Evolutionary conservation across 2,888 invertebrate species (phyloP).

Genomic region (Idaea biselata): DNA sequence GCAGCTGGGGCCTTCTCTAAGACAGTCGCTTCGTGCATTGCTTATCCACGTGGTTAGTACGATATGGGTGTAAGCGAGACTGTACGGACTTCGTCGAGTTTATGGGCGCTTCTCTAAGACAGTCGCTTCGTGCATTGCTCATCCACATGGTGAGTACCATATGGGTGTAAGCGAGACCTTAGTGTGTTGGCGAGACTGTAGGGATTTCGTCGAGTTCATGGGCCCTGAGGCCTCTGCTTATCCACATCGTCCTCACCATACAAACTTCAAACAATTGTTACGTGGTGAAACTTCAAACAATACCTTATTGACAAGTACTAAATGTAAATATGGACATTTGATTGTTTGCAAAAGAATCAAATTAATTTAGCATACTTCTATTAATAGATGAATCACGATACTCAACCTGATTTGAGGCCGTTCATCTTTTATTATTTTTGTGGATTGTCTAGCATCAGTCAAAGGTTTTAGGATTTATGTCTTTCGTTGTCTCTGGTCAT

Average conservation of each 20-base stretch:
- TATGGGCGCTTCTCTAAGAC: conserved; percentile 98
- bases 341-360: neutral
- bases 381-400: neutral
- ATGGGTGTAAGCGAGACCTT: too few relatives aligned
- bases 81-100: conserved; percentile 95
- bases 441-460: too few relatives aligned
- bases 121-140: conserved; percentile 91
- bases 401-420: neutral
- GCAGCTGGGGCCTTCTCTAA: conserved; percentile 97
- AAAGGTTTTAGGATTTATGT: too few relatives aligned
- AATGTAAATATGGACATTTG: neutral
- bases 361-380: neutral
- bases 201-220: too few relatives aligned
- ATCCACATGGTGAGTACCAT: conserved; percentile 91
- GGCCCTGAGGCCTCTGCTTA: conserved; percentile 96
- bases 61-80: conserved; percentile 98
- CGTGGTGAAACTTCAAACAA: neutral
- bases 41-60: conserved; percentile 95
- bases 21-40: conserved; percentile 91
- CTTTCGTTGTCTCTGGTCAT: neutral
- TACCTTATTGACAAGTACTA: neutral
- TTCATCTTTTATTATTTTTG: neutral
- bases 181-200: too few relatives aligned
- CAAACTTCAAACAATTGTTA: neutral
- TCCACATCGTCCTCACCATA: conserved; percentile 79